A percentile compares a stretch with the other conserved stretches of the same genome.
Evolutionary conservation across 2,888 invertebrate species (phyloP).

Genomic region (Macaria notata): DNA sequence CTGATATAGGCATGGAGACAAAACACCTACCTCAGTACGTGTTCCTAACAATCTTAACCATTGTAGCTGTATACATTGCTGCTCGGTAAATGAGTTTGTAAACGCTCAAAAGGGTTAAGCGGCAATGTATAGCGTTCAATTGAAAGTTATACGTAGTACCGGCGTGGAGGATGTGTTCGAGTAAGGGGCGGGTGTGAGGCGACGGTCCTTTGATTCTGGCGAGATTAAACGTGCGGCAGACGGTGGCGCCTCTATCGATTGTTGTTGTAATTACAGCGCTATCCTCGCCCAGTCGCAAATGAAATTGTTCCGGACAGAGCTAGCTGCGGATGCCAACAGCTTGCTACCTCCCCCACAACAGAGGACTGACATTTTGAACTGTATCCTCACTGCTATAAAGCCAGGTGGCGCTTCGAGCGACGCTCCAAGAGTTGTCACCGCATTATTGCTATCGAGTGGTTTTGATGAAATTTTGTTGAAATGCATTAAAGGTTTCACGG

Average conservation of each 20-base stretch:
- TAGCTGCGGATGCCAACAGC: constrained; percentile 73
- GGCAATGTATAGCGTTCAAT: constrained; percentile 45
- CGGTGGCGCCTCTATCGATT: constrained; percentile 83
- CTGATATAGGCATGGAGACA: constrained; percentile 76
- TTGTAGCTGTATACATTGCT: constrained; percentile 44
- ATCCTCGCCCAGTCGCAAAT: constrained; percentile 81
- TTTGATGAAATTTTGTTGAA: constrained; percentile 56
- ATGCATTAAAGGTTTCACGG: constrained; percentile 42
- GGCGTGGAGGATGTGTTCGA: constrained; percentile 48
- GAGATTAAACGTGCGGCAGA: constrained; percentile 82
- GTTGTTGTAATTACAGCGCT: constrained; percentile 82
- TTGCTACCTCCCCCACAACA: constrained; percentile 58
- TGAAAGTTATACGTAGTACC: constrained; percentile 8
- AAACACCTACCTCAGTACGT: constrained; percentile 58
- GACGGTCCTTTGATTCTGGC: constrained; percentile 80
- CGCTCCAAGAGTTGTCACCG: constrained; percentile 32
- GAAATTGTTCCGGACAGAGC: constrained; percentile 81
- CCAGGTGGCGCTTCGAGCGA: constrained; percentile 19
- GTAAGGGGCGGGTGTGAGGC: constrained; percentile 71
- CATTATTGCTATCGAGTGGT: constrained; percentile 53
- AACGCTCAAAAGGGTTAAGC: not conserved
- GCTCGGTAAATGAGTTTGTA: constrained; percentile 4
- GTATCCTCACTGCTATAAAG: constrained; percentile 45
- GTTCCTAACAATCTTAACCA: constrained; percentile 49
- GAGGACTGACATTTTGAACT: constrained; percentile 52